A percentile compares a stretch with the other conserved stretches of the same genome.
Evolutionary conservation across 1,140 invertebrate species (phyloP).

Genomic region (Papilio helenus): DNA sequence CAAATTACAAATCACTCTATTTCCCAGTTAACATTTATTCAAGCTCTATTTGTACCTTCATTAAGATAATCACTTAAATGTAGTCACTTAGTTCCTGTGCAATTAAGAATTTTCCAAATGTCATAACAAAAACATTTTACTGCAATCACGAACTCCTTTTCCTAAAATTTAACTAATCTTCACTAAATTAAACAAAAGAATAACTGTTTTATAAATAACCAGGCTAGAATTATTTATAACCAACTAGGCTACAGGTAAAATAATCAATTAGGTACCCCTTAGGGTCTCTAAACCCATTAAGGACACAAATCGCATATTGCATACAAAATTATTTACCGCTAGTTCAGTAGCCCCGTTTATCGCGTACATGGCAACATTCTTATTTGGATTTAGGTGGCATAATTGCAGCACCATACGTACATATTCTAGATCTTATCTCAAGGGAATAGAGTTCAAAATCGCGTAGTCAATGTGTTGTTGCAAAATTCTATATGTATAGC

Average conservation of each 20-base stretch:
- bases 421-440: background rate
- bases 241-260: background rate
- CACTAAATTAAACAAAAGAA: too few species aligned
- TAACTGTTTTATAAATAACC: too few species aligned
- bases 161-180: too few species aligned
- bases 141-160: too few species aligned
- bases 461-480: background rate
- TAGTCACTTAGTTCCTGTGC: too few species aligned
- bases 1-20: too few species aligned
- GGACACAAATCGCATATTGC: background rate
- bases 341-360: background rate
- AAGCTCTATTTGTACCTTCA: too few species aligned
- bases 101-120: too few species aligned
- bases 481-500: conserved; percentile 37
- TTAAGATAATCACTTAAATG: too few species aligned
- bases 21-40: too few species aligned
- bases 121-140: too few species aligned
- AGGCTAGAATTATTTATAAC: background rate
- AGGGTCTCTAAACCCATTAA: conserved; percentile 8
- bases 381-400: conserved; percentile 47
- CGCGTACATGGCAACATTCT: conserved; percentile 38
- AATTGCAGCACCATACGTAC: conserved; percentile 40
- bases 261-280: background rate
- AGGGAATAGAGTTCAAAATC: conserved; percentile 18
- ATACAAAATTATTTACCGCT: conserved; percentile 30